Conservation (phyloP, 2,888 invertebrate species). For the Charanyca ferruginea region DNA sequence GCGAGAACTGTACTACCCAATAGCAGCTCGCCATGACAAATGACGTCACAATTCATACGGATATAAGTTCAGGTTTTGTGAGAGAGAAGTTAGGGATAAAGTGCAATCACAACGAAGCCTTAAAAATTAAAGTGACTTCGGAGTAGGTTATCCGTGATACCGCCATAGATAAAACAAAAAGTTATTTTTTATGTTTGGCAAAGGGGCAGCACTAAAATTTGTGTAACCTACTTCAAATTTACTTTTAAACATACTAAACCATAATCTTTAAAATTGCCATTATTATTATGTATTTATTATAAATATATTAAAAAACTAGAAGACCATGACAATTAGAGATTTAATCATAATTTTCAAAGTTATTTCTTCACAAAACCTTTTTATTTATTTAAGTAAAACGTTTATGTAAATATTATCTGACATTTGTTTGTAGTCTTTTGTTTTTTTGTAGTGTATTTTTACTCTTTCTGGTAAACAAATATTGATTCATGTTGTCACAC, state of each 20-base stretch:
- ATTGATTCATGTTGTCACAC: conserved; percentile 66
- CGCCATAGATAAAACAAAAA: conserved; percentile 44
- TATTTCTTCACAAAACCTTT: neutral
- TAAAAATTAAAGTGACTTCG: conserved; percentile 34
- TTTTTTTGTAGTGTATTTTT: neutral
- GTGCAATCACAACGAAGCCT: conserved; percentile 66
- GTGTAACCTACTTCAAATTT: conserved; percentile 42
- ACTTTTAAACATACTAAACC: conserved; percentile 4
- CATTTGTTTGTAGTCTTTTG: conserved; percentile 30
- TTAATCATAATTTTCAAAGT: neutral
- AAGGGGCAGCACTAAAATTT: neutral
- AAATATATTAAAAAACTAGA: conserved; percentile 1
- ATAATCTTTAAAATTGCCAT: conserved; percentile 37
- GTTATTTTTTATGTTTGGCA: conserved; percentile 16
- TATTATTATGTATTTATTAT: conserved; percentile 27
- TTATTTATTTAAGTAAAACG: conserved; percentile 35
- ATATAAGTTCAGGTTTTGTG: conserved; percentile 47
- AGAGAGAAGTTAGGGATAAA: conserved; percentile 60
- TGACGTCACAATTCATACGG: conserved; percentile 23
- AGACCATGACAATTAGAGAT: conserved; percentile 26
- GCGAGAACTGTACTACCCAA: conserved; percentile 13
- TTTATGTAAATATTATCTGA: conserved; percentile 29
- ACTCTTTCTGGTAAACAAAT: conserved; percentile 6
- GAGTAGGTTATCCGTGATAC: conserved; percentile 46
- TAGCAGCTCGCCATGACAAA: conserved; percentile 5